Base-by-base conservation (phyloP, 1,140 invertebrate genomes). In the Chelonus insularis region DNA sequence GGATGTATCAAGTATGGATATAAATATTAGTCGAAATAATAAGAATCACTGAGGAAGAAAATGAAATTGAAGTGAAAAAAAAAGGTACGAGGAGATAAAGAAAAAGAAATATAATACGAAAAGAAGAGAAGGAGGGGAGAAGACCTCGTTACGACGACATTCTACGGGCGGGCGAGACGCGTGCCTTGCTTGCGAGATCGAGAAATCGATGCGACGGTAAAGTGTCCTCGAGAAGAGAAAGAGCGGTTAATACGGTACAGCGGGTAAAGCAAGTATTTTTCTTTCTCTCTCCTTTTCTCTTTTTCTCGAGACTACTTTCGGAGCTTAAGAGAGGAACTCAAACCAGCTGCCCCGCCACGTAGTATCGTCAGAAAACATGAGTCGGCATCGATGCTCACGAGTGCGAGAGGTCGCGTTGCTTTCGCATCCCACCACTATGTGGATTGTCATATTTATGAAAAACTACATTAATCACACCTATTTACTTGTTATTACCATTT, bases 151-250 rank as follows among this genome's bases (percentile, higher is more conserved):
- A 80, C 77, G 76, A 74, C 73, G 79, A 72, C 78, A 80, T 81
- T 80, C 78, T 79, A 69, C 68, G 63, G 67, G 59, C 70, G 63
- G 65, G 54, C 64, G 65, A 73, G 75, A 81, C 78, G 79, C 79
- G 79, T 81, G 79, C 76, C 77, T 77, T 79, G 79, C 78, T 73
- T 81, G 73, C 75, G 65, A 74, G 76, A 81, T 81, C 72, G 73
- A 55, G 66, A 67, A 62, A 72, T 72, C 72, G 70, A 73, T 70
- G 63, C 60, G 60, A 65, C 62, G 66, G 68, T 57, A 65, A 67
- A 52, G 21, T 48, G 61, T 64, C 62, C 66, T 62, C 67, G 48
- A 62, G 65, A 64, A 41, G 48, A 54, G 36, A 58, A 63, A 47
- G 67, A 70, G 41, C 57, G 47, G 50, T 39, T 29, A 29, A 29